Evolutionary conservation across 2,797 vertebrate genomes (phyloP), one percentile per base, ranked within the genome.

Genomic region (Gallinago nigripennis): DNA sequence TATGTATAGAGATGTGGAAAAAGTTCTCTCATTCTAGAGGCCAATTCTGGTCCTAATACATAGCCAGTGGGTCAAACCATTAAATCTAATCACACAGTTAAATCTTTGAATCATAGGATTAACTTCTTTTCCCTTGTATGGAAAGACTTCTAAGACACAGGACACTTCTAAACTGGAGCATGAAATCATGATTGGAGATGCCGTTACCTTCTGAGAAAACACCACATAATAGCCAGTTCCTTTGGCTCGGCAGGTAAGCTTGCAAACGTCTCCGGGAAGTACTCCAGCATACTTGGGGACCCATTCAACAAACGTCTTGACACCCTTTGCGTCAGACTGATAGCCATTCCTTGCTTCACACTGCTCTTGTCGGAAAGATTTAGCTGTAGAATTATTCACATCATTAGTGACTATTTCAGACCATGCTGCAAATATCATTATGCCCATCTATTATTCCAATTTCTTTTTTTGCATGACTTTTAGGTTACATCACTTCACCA

Each of bases 181-280:
- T 31, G 70, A 91, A 93, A 54, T 48, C 48, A 16, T 19, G n/a
- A 73, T 0, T 88, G 68, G 28, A 92, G 35, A 25, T 82, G 53
- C 39, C 33, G 25, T 98, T 98, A 99, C 99, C 99, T 99, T 99
- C 93, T 99, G 99, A 46, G 99, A 99, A 96, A 99, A 99, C 12
- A 99, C 99, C 43, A 99, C 99, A 0, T 99, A 99, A 97, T 99
- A 99, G 37, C 99, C 99, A 0, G 99, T 99, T 92, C 99, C 99
- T 97, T 99, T 99, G 31, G 99, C 99, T 95, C 99, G 97, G 97
- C 99, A 99, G 86, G 99, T 99, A 60, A 99, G 97, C 96, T 99
- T 99, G 98, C 99, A 99, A 83, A 99, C 98, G 0, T 99, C 99
- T 92, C 98, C 99, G 0, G 99, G 98, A 66, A 99, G 98, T 20